Conservation (phyloP, 2,113 vertebrate genomes). For the Promerops cafer region DNA sequence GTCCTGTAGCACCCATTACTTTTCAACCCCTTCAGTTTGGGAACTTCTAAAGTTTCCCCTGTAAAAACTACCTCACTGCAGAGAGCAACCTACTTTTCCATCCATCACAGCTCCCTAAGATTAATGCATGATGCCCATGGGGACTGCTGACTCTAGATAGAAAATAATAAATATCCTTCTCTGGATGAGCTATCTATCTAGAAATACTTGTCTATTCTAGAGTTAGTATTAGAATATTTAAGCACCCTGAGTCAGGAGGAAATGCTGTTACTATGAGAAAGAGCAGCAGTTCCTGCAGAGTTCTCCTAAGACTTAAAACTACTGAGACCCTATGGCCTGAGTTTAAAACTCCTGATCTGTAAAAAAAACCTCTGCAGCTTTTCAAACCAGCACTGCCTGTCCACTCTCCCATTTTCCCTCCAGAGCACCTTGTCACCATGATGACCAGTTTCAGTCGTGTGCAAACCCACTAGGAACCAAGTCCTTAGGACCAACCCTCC, state of each 20-base stretch:
- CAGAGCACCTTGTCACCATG: neutral
- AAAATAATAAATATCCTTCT: neutral
- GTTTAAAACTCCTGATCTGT: neutral
- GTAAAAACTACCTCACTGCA: neutral
- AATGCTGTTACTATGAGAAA: neutral
- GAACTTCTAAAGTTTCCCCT: neutral
- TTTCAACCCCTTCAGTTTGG: neutral
- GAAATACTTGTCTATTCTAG: neutral
- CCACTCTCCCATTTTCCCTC: neutral
- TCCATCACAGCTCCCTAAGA: neutral
- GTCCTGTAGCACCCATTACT: neutral
- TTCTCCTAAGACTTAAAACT: neutral
- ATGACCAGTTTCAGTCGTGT: neutral
- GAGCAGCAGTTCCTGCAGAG: neutral
- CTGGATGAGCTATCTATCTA: neutral
- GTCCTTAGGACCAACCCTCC: neutral
- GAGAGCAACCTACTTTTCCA: neutral
- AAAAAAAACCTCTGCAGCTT: neutral
- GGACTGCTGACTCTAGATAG: neutral
- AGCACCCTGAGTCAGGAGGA: neutral
- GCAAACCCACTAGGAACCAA: neutral
- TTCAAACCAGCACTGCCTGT: neutral
- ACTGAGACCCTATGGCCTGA: neutral
- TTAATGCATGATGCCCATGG: neutral
- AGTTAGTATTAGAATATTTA: neutral